These are phyloP conservation scores for Mormyrus iriodes DNA, from an alignment of 2,113 vertebrate genomes.

Conservation along the genomic window DNA sequence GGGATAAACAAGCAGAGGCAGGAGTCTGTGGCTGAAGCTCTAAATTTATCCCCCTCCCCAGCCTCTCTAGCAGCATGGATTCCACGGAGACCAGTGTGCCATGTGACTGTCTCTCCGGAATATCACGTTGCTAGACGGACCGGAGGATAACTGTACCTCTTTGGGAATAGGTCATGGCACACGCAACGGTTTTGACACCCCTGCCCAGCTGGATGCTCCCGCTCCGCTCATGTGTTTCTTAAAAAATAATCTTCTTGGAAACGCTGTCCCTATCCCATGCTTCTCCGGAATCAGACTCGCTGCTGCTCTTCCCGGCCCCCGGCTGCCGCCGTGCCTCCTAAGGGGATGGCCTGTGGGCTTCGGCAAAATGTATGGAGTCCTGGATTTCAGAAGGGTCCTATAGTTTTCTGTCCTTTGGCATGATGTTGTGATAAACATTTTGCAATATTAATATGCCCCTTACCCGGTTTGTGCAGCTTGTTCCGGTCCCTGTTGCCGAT, in stretches of 20 bases:
- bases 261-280: neutral
- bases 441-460: neutral
- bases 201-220: neutral
- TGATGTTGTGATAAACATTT: neutral
- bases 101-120: slow-evolving; percentile 62
- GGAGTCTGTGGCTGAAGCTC: slow-evolving; percentile 70
- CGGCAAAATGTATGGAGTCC: neutral
- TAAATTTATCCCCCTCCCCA: slow-evolving; percentile 65
- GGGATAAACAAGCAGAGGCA: slow-evolving; percentile 75
- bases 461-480: neutral
- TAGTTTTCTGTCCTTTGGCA: neutral
- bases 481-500: neutral
- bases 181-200: neutral
- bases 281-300: neutral
- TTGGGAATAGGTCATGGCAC: slow-evolving; percentile 33
- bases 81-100: slow-evolving; percentile 56
- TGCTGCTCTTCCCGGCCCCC: neutral
- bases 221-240: neutral
- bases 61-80: slow-evolving; percentile 66
- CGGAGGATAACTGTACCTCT: slow-evolving; percentile 51
- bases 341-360: neutral
- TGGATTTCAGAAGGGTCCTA: neutral
- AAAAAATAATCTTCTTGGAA: neutral
- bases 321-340: neutral
- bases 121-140: slow-evolving; percentile 65